These are phyloP conservation scores for Erpornis zantholeuca DNA, from an alignment of 2,113 vertebrate species.

Conservation along the genomic window DNA sequence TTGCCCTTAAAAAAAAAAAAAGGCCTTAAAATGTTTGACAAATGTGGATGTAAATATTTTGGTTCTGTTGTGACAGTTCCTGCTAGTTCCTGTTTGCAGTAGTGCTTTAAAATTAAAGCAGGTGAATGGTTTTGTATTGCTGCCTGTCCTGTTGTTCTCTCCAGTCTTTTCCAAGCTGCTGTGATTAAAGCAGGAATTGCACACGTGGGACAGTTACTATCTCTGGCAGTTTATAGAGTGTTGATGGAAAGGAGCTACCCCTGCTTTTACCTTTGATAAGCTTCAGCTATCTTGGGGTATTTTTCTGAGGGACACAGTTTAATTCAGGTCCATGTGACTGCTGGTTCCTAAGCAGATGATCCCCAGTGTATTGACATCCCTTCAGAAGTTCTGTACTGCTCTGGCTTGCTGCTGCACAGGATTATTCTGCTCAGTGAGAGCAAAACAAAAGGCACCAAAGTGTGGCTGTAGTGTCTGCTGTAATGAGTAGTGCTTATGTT, in stretches of 20 bases:
- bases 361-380: neutral
- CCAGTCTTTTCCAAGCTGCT: neutral
- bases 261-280: neutral
- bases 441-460: neutral
- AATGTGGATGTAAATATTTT: neutral
- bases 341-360: neutral
- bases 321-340: neutral
- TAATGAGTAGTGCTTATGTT: neutral
- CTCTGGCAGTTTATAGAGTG: neutral
- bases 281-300: accelerated
- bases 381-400: neutral
- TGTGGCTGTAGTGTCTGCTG: neutral
- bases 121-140: neutral
- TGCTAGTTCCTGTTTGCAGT: neutral
- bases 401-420: neutral
- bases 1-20: neutral
- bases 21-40: neutral
- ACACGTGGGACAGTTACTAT: accelerated
- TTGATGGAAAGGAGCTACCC: neutral
- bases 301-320: neutral
- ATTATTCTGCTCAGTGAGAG: neutral
- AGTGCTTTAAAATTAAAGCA: neutral
- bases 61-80: neutral
- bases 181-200: neutral
- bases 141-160: neutral